Conservation (phyloP, 2,888 invertebrate genomes). For the Diadromus collaris region DNA sequence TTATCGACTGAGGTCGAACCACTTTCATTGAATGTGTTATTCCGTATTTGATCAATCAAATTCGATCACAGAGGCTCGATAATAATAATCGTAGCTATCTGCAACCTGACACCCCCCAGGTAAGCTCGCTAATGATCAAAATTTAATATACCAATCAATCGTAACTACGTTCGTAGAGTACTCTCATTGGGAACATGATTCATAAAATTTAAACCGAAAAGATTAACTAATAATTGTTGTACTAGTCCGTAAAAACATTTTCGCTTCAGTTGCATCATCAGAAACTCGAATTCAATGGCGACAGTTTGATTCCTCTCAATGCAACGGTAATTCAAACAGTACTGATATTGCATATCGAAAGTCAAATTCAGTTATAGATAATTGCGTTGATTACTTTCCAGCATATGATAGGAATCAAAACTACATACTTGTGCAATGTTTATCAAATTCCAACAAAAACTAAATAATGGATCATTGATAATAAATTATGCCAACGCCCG, state of each 20-base stretch:
- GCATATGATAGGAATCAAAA: slow-evolving; percentile 62
- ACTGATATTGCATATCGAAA: slow-evolving; percentile 4
- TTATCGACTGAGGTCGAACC: no score
- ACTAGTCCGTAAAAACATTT: slow-evolving; percentile 64
- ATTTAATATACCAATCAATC: neutral
- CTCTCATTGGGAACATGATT: slow-evolving; percentile 41
- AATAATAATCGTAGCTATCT: slow-evolving; percentile 37
- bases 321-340: slow-evolving; percentile 71
- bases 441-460: slow-evolving; percentile 63
- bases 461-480: slow-evolving; percentile 6
- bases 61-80: slow-evolving; percentile 41
- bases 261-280: slow-evolving; percentile 70
- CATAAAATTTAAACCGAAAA: slow-evolving; percentile 49
- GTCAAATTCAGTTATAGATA: neutral
- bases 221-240: slow-evolving; percentile 43
- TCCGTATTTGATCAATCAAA: no score
- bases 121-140: neutral
- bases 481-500: neutral
- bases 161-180: slow-evolving; percentile 27
- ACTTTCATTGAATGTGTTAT: no score
- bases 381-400: slow-evolving; percentile 29
- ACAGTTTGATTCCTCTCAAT: slow-evolving; percentile 70
- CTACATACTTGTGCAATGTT: slow-evolving; percentile 68
- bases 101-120: slow-evolving; percentile 46
- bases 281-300: slow-evolving; percentile 70